Evolutionary conservation across 2,797 vertebrate species (phyloP).

Genomic region (Salmo trutta): DNA sequence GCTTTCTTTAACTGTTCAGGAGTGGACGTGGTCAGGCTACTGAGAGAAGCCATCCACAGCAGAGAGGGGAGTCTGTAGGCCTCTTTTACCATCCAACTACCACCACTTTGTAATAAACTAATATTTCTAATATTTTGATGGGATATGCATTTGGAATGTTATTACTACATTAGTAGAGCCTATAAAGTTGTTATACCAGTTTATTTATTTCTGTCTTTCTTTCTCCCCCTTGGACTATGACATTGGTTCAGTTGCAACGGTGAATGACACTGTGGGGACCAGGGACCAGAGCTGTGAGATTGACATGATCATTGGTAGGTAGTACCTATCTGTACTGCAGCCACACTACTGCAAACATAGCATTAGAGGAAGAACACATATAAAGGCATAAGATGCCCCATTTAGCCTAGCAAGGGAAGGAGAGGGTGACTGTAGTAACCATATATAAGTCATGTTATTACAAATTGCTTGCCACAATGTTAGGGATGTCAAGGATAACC

Average conservation of each 20-base stretch:
- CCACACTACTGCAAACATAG: no score
- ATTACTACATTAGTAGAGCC: no score
- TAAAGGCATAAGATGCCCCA: no score
- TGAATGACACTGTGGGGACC: constrained; percentile 75
- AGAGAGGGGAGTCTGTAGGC: constrained; percentile 57
- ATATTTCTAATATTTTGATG: no score
- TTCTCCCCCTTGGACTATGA: constrained; percentile 43
- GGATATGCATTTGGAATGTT: no score
- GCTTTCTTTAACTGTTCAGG: constrained; percentile 65
- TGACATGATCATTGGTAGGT: constrained; percentile 69
- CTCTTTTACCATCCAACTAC: neutral
- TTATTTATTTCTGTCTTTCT: neutral
- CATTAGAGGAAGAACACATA: no score
- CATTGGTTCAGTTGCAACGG: constrained; percentile 66
- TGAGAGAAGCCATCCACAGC: constrained; percentile 68
- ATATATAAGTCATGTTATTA: no score
- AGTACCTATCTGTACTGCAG: neutral
- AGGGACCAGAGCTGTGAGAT: constrained; percentile 63
- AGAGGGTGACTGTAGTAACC: no score
- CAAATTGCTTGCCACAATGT: no score
- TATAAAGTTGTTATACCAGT: no score
- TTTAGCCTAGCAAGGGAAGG: no score
- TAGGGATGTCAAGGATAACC: no score
- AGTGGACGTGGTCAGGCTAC: constrained; percentile 69
- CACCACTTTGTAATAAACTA: neutral